These are phyloP conservation scores for Pectinophora gossypiella DNA, from an alignment of 1,140 invertebrate genomes.

Conservation along the genomic window DNA sequence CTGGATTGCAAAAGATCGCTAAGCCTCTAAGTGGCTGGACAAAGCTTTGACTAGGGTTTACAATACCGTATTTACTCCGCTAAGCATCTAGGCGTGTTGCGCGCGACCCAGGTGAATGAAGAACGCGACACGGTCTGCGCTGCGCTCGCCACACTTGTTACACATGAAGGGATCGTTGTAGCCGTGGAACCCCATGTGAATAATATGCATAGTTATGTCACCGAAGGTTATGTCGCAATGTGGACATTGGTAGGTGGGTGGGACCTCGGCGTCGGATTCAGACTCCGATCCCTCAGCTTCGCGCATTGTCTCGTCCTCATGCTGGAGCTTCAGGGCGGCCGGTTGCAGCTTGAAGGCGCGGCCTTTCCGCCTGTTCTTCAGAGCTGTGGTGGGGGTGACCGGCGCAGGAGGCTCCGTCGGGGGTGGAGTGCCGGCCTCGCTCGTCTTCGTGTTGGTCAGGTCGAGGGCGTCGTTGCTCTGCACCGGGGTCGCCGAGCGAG, in stretches of 20 bases:
- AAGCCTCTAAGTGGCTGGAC: background rate
- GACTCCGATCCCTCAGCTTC: slow-evolving; percentile 57
- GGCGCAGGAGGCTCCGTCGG: slow-evolving; percentile 33
- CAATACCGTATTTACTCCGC: background rate
- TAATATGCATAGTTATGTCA: slow-evolving; percentile 93
- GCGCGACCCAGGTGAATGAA: slow-evolving; percentile 93
- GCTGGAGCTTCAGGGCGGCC: slow-evolving; percentile 68
- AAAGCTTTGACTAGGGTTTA: slow-evolving; percentile 36
- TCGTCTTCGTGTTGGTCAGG: slow-evolving; percentile 73
- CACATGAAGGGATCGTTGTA: slow-evolving; percentile 94
- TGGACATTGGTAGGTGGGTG: slow-evolving; percentile 80
- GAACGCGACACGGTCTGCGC: slow-evolving; percentile 89
- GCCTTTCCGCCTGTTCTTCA: slow-evolving; percentile 86
- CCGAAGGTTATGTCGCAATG: slow-evolving; percentile 94
- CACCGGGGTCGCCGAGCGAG: slow-evolving; percentile 38
- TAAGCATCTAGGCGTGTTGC: slow-evolving; percentile 80
- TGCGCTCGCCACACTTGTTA: slow-evolving; percentile 93
- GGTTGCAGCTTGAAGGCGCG: slow-evolving; percentile 85
- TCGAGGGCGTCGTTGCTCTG: slow-evolving; percentile 73
- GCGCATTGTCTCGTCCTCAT: slow-evolving; percentile 56
- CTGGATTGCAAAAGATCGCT: no score
- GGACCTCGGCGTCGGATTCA: slow-evolving; percentile 38
- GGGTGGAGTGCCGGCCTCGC: slow-evolving; percentile 45
- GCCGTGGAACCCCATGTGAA: slow-evolving; percentile 97
- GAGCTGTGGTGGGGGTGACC: slow-evolving; percentile 55